Evolutionary conservation across 2,113 vertebrate species (phyloP).

Genomic region (Megaleporinus macrocephalus): DNA sequence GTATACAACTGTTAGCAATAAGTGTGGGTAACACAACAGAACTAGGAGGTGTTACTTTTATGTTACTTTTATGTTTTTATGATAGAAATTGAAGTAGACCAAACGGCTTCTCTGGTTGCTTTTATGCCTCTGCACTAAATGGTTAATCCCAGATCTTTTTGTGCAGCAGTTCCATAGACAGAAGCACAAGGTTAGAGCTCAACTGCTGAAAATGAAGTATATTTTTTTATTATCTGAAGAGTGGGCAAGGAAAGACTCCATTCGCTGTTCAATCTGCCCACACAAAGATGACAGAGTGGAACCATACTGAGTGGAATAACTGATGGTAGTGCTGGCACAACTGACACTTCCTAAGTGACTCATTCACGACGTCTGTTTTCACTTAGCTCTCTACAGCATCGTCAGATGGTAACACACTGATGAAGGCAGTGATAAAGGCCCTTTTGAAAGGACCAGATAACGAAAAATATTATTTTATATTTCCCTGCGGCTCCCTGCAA

Average conservation of each 20-base stretch:
- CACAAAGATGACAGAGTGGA: conserved; percentile 17
- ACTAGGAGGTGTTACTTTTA: too few relatives aligned
- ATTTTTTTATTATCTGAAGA: conserved; percentile 23
- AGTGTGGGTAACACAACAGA: too few relatives aligned
- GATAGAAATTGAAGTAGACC: too few relatives aligned
- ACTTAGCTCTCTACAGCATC: conserved; percentile 57
- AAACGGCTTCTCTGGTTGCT: background rate
- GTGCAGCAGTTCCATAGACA: background rate
- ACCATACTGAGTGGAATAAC: conserved; percentile 33
- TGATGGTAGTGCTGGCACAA: conserved; percentile 43
- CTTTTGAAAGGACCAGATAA: conserved; percentile 60
- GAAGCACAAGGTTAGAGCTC: background rate
- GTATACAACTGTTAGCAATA: too few relatives aligned
- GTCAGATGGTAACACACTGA: background rate
- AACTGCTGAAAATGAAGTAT: conserved; percentile 24
- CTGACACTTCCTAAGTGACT: conserved; percentile 50
- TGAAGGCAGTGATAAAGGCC: conserved; percentile 40
- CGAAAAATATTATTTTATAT: conserved; percentile 18
- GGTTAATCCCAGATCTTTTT: background rate
- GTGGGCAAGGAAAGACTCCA: conserved; percentile 27
- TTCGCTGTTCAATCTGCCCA: conserved; percentile 8
- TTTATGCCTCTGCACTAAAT: background rate
- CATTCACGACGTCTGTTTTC: conserved; percentile 56
- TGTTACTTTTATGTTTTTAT: too few relatives aligned
- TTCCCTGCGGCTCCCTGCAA: background rate